A percentile compares a stretch with the other conserved stretches of the same genome.
Evolutionary conservation across 2,888 invertebrate genomes (phyloP).

Genomic region (Hydropsyche betteni): DNA sequence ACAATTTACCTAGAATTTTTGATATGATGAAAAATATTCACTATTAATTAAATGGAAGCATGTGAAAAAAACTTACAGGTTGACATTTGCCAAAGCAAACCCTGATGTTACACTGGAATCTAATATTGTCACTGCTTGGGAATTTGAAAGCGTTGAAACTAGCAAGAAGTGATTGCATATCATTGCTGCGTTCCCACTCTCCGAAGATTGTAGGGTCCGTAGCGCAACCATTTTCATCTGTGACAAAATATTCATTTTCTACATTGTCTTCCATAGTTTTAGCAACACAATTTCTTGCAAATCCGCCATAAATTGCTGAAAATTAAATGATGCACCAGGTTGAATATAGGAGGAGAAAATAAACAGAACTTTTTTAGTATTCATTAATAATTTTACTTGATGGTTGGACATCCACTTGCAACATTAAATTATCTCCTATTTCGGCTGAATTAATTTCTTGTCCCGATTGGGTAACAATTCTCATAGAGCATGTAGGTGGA

Average conservation of each 20-base stretch:
- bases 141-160: slow-evolving; percentile 95
- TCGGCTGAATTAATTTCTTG: slow-evolving; percentile 91
- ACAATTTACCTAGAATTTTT: slow-evolving; percentile 78
- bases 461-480: slow-evolving; percentile 86
- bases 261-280: slow-evolving; percentile 89
- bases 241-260: slow-evolving; percentile 91
- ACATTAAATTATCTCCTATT: slow-evolving; percentile 87
- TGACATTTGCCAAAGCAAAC: slow-evolving; percentile 96
- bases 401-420: slow-evolving; percentile 87
- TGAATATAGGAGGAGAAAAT: slow-evolving; percentile 8
- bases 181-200: slow-evolving; percentile 90
- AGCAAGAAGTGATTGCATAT: slow-evolving; percentile 84
- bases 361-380: slow-evolving; percentile 25
- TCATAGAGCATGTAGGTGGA: slow-evolving; percentile 91
- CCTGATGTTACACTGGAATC: slow-evolving; percentile 95
- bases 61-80: slow-evolving; percentile 71
- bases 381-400: slow-evolving; percentile 61
- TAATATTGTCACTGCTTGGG: slow-evolving; percentile 91
- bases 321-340: slow-evolving; percentile 34
- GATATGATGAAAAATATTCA: not conserved
- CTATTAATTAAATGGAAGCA: not conserved
- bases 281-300: slow-evolving; percentile 91
- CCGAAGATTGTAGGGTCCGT: slow-evolving; percentile 92
- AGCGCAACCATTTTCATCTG: slow-evolving; percentile 93
- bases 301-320: slow-evolving; percentile 89